These are phyloP conservation scores for Pseudobourletiella spinata DNA, from an alignment of 1,140 invertebrate species.

Conservation along the genomic window DNA sequence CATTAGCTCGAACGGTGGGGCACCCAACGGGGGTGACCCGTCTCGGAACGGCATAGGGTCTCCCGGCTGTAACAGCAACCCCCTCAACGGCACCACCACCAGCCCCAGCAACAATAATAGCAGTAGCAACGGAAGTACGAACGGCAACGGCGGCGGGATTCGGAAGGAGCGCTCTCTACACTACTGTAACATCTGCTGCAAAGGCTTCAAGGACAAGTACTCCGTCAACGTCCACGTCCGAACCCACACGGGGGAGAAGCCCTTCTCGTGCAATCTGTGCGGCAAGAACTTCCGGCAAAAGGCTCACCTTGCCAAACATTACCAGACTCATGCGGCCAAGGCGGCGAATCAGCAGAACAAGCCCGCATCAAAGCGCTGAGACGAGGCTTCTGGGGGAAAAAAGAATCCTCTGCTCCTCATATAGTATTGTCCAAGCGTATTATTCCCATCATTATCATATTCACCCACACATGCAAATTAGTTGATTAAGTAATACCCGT, in stretches of 20 bases:
- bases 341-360: not conserved
- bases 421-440: too few relatives aligned
- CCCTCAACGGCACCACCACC: constrained; percentile 17
- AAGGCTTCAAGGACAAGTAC: constrained; percentile 89
- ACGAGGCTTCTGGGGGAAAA: too few relatives aligned
- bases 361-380: not conserved
- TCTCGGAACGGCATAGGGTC: too few relatives aligned
- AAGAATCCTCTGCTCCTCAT: too few relatives aligned
- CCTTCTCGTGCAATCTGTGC: constrained; percentile 77
- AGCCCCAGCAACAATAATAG: not conserved
- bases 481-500: too few relatives aligned
- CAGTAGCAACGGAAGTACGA: constrained; percentile 4
- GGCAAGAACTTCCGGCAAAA: constrained; percentile 90
- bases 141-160: constrained; percentile 24
- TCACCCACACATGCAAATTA: too few relatives aligned
- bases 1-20: not conserved
- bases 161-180: constrained; percentile 75
- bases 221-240: constrained; percentile 85
- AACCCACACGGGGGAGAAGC: constrained; percentile 84
- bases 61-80: constrained; percentile 18
- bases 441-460: too few relatives aligned
- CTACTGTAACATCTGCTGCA: constrained; percentile 83
- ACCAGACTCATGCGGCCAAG: constrained; percentile 74
- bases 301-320: constrained; percentile 93
- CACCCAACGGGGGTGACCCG: not conserved